Percentiles rank a stretch among this genome's conserved stretches.
Conservation (phyloP, 2,797 vertebrate genomes). For the Aselliscus stoliczkanus region DNA sequence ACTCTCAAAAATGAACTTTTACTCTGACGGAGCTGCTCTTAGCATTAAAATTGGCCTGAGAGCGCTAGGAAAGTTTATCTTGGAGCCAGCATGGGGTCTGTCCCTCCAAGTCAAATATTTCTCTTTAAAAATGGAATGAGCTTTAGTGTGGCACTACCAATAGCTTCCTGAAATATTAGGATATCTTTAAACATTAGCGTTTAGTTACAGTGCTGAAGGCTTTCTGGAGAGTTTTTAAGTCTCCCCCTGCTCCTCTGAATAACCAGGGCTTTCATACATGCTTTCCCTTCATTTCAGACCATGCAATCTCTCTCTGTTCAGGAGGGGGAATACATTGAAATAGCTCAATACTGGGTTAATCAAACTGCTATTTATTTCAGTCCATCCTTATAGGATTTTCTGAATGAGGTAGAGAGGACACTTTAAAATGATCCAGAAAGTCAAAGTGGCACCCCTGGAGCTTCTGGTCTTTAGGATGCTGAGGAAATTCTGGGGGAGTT, state of each 20-base stretch:
- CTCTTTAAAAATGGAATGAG: conserved; percentile 80
- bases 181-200: conserved; percentile 79
- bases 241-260: conserved; percentile 45
- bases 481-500: conserved; percentile 3
- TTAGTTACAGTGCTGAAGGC: conserved; percentile 76
- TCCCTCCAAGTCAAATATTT: conserved; percentile 86
- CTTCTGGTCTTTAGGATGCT: not conserved
- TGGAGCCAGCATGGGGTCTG: conserved; percentile 77
- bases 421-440: conserved; percentile 52
- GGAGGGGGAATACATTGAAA: conserved; percentile 1
- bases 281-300: conserved; percentile 31
- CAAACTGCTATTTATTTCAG: conserved; percentile 45
- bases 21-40: conserved; percentile 79
- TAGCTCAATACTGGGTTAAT: not conserved
- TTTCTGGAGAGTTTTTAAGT: conserved; percentile 70
- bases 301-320: not conserved
- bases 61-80: conserved; percentile 84
- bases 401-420: conserved; percentile 1
- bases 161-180: conserved; percentile 79
- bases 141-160: conserved; percentile 78
- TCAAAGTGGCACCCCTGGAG: not conserved
- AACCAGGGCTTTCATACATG: conserved; percentile 50
- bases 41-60: conserved; percentile 79
- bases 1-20: conserved; percentile 78
- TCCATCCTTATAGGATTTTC: not conserved